Evolutionary conservation across 1,140 invertebrate genomes (phyloP).

Genomic region (Drosophila carrolli): DNA sequence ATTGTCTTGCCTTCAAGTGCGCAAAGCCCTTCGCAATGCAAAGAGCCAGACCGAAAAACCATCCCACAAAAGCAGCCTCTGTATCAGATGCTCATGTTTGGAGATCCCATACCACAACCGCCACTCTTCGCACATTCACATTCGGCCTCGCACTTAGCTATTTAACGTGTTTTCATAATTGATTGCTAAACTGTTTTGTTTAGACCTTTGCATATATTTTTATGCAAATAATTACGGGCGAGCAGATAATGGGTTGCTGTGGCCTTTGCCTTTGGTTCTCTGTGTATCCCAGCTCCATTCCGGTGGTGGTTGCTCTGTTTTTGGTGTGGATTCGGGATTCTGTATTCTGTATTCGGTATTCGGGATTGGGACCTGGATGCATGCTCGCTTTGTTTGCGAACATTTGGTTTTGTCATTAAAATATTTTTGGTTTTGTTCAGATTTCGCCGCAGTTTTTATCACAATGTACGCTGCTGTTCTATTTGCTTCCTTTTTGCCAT

Average conservation of each 20-base stretch:
- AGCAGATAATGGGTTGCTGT: conserved; percentile 70
- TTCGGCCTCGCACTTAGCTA: conserved; percentile 75
- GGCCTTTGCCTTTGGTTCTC: conserved; percentile 15
- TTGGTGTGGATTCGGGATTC: conserved; percentile 9
- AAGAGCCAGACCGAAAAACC: conserved; percentile 12
- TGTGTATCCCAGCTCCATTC: conserved; percentile 11
- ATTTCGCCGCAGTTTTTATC: conserved; percentile 57
- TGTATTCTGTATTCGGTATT: not conserved
- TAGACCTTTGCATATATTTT: conserved; percentile 82
- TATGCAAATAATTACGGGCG: conserved; percentile 81
- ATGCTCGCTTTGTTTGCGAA: conserved; percentile 65
- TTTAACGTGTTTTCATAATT: conserved; percentile 83
- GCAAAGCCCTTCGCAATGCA: conserved; percentile 21
- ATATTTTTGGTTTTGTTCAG: conserved; percentile 80
- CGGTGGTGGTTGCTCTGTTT: conserved; percentile 14
- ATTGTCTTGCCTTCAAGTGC: conserved; percentile 40
- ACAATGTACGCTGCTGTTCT: conserved; percentile 15
- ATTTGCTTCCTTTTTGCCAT: conserved; percentile 18
- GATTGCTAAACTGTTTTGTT: conserved; percentile 83
- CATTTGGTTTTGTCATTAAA: conserved; percentile 79
- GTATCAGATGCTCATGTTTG: conserved; percentile 40
- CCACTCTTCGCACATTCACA: conserved; percentile 36
- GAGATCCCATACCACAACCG: conserved; percentile 11
- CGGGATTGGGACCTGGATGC: conserved; percentile 25
- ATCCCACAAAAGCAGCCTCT: conserved; percentile 11